Evolutionary conservation across 1,140 invertebrate species (phyloP).

Genomic region (Ylistrum balloti): DNA sequence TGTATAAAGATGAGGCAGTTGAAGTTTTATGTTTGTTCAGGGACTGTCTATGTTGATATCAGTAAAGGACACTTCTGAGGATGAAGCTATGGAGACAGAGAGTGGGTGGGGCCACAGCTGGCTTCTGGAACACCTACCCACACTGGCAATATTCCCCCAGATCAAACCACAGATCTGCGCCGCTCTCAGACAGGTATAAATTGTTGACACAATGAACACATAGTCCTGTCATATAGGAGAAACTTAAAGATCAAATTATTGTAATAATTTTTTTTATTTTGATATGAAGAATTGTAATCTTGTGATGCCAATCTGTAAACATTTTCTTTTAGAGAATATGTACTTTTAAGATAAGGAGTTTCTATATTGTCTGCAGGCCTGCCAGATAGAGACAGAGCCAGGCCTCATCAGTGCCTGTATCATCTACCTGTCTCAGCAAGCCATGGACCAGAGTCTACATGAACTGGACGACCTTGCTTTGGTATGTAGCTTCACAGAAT

Average conservation of each 20-base stretch:
- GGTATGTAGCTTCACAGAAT: constrained; percentile 69
- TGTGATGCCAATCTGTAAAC: no score
- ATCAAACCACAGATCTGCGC: constrained; percentile 77
- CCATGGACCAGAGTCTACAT: constrained; percentile 86
- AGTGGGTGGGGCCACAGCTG: constrained; percentile 84
- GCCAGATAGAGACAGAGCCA: constrained; percentile 95
- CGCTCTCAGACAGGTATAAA: constrained; percentile 80
- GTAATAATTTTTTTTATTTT: no score
- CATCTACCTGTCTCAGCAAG: constrained; percentile 91
- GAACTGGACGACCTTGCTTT: constrained; percentile 83
- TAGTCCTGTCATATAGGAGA: no score
- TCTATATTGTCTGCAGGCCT: constrained; percentile 85
- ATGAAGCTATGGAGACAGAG: constrained; percentile 78
- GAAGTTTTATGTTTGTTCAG: constrained; percentile 76
- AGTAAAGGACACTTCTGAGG: constrained; percentile 70
- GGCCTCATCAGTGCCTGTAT: constrained; percentile 94
- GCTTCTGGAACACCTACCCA: constrained; percentile 88
- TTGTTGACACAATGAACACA: no score
- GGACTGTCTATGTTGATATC: constrained; percentile 87
- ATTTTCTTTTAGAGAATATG: no score
- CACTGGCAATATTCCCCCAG: constrained; percentile 84
- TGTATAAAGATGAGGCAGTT: no score
- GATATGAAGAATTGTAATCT: no score
- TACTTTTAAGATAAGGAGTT: no score
- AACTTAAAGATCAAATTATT: no score